These are phyloP conservation scores for Dendroctonus valens DNA, from an alignment of 1,140 invertebrate genomes.

Conservation along the genomic window DNA sequence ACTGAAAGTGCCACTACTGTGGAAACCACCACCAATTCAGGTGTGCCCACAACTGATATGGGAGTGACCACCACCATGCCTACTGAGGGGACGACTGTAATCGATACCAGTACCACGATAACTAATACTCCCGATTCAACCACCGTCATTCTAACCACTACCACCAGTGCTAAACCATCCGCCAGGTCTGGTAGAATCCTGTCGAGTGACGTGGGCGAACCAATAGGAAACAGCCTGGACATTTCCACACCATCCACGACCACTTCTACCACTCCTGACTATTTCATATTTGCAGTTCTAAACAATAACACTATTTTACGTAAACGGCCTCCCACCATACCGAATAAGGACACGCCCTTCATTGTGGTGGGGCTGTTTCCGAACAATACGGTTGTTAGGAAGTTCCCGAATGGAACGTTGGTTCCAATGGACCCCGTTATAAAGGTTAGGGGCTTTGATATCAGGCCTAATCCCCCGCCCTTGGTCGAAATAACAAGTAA, in stretches of 20 bases:
- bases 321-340: slow-evolving; percentile 65
- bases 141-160: slow-evolving; percentile 43
- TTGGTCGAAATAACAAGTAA: slow-evolving; percentile 51
- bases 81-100: slow-evolving; percentile 1
- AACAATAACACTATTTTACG: slow-evolving; percentile 72
- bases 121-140: slow-evolving; percentile 31
- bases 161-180: slow-evolving; percentile 40
- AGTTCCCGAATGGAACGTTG: slow-evolving; percentile 71
- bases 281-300: slow-evolving; percentile 68
- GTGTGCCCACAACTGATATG: slow-evolving; percentile 10
- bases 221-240: slow-evolving; percentile 49
- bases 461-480: slow-evolving; percentile 47
- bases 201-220: slow-evolving; percentile 49
- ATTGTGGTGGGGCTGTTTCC: slow-evolving; percentile 70
- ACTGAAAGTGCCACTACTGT: slow-evolving; percentile 38
- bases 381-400: slow-evolving; percentile 70
- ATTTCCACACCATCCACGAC: slow-evolving; percentile 36
- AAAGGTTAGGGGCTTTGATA: slow-evolving; percentile 52
- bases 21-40: slow-evolving; percentile 33
- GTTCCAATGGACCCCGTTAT: slow-evolving; percentile 60
- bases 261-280: slow-evolving; percentile 56
- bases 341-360: slow-evolving; percentile 66
- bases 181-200: slow-evolving; percentile 48
- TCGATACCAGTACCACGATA: slow-evolving; percentile 10
- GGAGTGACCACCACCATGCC: slow-evolving; percentile 32